These are phyloP conservation scores for Catocala sponsa DNA, from an alignment of 2,888 invertebrate genomes.

Conservation along the genomic window DNA sequence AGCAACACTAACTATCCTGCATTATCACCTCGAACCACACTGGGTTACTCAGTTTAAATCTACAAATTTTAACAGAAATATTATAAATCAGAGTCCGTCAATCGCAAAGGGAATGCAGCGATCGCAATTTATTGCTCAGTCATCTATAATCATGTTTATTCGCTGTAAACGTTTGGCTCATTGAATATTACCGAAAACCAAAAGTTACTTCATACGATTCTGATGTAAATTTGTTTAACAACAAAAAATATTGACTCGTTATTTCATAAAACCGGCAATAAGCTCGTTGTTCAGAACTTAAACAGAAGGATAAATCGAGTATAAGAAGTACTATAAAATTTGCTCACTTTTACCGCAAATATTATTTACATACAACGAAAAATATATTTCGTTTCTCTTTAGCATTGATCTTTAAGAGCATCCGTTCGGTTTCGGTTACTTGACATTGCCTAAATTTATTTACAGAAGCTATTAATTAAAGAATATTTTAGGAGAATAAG, in stretches of 20 bases:
- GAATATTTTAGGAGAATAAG: conserved; percentile 56
- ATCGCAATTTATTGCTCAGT: conserved; percentile 27
- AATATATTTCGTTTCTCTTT: conserved; percentile 35
- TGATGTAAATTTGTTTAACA: not conserved
- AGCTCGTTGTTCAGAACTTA: conserved; percentile 9
- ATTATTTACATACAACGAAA: conserved; percentile 24
- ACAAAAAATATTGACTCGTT: not conserved
- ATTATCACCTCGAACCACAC: not conserved
- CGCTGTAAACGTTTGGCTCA: conserved; percentile 34
- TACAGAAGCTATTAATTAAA: conserved; percentile 66
- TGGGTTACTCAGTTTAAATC: not conserved
- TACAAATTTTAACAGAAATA: not conserved
- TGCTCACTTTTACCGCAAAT: conserved; percentile 15
- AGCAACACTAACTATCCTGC: conserved; percentile 20
- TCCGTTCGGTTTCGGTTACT: conserved; percentile 55
- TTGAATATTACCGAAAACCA: conserved; percentile 25
- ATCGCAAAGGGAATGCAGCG: conserved; percentile 6
- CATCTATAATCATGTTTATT: conserved; percentile 26
- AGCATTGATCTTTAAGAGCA: conserved; percentile 44
- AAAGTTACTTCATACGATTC: conserved; percentile 8
- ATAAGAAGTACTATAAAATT: conserved; percentile 1
- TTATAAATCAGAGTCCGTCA: conserved; percentile 9
- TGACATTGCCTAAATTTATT: conserved; percentile 60
- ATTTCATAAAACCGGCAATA: conserved; percentile 1
- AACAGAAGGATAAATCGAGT: conserved; percentile 12